A percentile compares a stretch with the other conserved stretches of the same genome.
Evolutionary conservation across 2,113 vertebrate species (phyloP).

Genomic region (Odontesthes bonariensis): DNA sequence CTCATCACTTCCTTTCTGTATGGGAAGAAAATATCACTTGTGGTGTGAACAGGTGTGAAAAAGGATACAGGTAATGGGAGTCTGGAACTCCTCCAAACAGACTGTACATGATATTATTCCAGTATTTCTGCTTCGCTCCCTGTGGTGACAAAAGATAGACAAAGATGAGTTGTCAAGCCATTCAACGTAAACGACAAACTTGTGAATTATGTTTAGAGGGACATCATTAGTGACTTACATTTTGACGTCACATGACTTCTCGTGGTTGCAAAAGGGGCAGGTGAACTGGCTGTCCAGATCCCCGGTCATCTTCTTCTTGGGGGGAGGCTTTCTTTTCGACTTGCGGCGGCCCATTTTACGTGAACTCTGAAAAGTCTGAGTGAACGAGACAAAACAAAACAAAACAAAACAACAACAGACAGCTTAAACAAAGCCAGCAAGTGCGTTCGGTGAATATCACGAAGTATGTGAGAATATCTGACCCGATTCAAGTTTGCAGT

Average conservation of each 20-base stretch:
- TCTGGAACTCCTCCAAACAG: slow-evolving; percentile 96
- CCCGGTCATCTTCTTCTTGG: slow-evolving; percentile 95
- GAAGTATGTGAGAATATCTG: neutral
- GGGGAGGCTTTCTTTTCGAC: slow-evolving; percentile 92
- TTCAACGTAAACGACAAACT: neutral
- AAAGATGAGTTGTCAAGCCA: neutral
- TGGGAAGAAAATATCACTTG: neutral
- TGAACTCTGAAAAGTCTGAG: slow-evolving; percentile 3
- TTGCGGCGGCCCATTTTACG: slow-evolving; percentile 90
- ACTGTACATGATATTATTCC: slow-evolving; percentile 94
- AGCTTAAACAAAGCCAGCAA: neutral
- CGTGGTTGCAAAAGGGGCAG: slow-evolving; percentile 95
- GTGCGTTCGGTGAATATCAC: too few species aligned
- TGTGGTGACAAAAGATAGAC: slow-evolving; percentile 56
- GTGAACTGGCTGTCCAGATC: slow-evolving; percentile 92
- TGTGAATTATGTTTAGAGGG: rapidly evolving
- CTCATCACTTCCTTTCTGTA: neutral
- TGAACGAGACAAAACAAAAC: neutral
- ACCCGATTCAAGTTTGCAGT: neutral
- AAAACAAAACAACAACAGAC: too few species aligned
- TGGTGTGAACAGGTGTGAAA: neutral
- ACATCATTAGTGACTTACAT: slow-evolving; percentile 79
- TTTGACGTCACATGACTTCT: slow-evolving; percentile 95
- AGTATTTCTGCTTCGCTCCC: slow-evolving; percentile 94
- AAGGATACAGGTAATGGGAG: slow-evolving; percentile 97